Base-by-base conservation (phyloP, 1,140 invertebrate species). In the Rhysida immarginata region DNA sequence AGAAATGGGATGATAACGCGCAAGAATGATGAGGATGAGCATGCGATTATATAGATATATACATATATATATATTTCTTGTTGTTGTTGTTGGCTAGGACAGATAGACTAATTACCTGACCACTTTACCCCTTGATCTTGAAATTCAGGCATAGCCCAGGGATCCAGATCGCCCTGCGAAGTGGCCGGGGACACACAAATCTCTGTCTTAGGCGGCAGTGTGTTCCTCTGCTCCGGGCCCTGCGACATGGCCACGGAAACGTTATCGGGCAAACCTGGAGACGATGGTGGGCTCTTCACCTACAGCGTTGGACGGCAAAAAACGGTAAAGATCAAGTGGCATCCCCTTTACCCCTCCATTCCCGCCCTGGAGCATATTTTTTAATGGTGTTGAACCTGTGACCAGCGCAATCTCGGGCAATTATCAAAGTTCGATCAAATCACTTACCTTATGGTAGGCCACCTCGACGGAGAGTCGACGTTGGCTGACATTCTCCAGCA, bases 121-220 rank as follows among this genome's bases (percentile, higher is more conserved):
- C 53, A 54, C 29, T 24, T 44, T n/a, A 5, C 53, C 2, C 53
- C 25, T 13, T 20, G 2, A 20, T 43, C 53, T 25, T 44, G 35
- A 24, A 54, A 44, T 44, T 54, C 53, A 26, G 53, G 53, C 43
- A 54, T 5, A 16, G 53, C 53, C 53, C 53, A 54, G 3, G 53
- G 53, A 24, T 54, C 53, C 2, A 54, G 13, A 35, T 54, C 53
- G 25, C 8, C 25, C 21, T 54, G 18, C 5, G 53, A 44, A 16
- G 29, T 35, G 16, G 35, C 53, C 2, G 53, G 20, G 8, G 53
- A 54, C 20, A 35, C 35, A 43, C 5, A 23, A 5, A 45, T 23
- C 21, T 54, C 43, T 5, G 21, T 5, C 27, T 54, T 54, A 2
- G 53, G 16, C 13, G 35, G 43, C 23, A 51, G 3, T 16, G 23